Evolutionary conservation across 1,140 invertebrate species (phyloP).

Genomic region (Caenorhabditis inopinata): DNA sequence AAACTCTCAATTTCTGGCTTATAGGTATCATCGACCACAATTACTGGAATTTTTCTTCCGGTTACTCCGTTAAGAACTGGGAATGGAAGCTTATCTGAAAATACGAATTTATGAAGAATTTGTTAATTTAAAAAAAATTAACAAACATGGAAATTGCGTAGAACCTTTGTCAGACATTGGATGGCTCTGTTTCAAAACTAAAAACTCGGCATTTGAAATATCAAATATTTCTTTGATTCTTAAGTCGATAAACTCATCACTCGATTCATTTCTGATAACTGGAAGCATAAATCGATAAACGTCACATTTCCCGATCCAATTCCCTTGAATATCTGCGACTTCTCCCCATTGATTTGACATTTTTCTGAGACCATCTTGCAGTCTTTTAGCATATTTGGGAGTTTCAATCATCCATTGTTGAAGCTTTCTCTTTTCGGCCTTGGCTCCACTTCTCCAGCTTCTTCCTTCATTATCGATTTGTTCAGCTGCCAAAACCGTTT

Average conservation of each 20-base stretch:
- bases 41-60: background rate
- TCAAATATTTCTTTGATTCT: constrained; percentile 51
- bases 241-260: constrained; percentile 51
- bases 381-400: constrained; percentile 79
- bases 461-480: constrained; percentile 87
- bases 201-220: constrained; percentile 52
- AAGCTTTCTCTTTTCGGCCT: constrained; percentile 83
- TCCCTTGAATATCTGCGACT: constrained; percentile 82
- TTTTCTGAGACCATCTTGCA: constrained; percentile 76
- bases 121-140: too few species aligned
- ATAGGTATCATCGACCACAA: constrained; percentile 36
- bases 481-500: constrained; percentile 95
- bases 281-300: constrained; percentile 78
- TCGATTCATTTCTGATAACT: constrained; percentile 63
- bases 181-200: constrained; percentile 53
- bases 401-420: constrained; percentile 74
- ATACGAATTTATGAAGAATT: background rate
- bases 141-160: background rate
- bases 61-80: constrained; percentile 37
- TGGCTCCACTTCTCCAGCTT: constrained; percentile 94
- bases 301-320: constrained; percentile 92
- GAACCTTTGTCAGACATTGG: constrained; percentile 42
- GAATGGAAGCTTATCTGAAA: constrained; percentile 34
- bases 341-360: constrained; percentile 73
- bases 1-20: background rate